Conservation (phyloP, 1,140 invertebrate species). For the Danaus plexippus region DNA sequence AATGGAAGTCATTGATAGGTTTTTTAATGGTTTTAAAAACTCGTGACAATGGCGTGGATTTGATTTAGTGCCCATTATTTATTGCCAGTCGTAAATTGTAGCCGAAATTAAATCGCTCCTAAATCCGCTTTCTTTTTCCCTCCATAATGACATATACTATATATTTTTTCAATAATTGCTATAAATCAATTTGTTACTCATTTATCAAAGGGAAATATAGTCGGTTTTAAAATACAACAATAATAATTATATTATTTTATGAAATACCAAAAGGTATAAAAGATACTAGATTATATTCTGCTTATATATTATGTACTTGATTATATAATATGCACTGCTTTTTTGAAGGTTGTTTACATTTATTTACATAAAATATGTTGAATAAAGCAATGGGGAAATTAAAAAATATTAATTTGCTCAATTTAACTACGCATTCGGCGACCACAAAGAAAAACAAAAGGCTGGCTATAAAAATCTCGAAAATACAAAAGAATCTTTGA, state of each 20-base stretch:
- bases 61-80: slow-evolving; percentile 52
- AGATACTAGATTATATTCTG: no score
- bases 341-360: no score
- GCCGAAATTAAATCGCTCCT: slow-evolving; percentile 62
- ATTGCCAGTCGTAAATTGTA: slow-evolving; percentile 61
- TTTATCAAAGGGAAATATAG: slow-evolving; percentile 19
- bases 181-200: slow-evolving; percentile 52
- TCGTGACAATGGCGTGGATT: slow-evolving; percentile 57
- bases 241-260: no score
- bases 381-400: no score
- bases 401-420: slow-evolving; percentile 21
- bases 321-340: no score
- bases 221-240: not conserved
- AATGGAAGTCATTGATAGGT: slow-evolving; percentile 58
- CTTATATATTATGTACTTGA: no score
- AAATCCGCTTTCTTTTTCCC: slow-evolving; percentile 45
- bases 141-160: slow-evolving; percentile 29
- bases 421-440: slow-evolving; percentile 21
- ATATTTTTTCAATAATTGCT: slow-evolving; percentile 36
- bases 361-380: no score
- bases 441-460: slow-evolving; percentile 28
- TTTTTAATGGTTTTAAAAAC: slow-evolving; percentile 68
- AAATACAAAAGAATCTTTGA: slow-evolving; percentile 43
- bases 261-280: no score
- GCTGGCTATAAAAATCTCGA: slow-evolving; percentile 38